Percentiles rank a stretch among this genome's conserved stretches.
Evolutionary conservation across 2,113 vertebrate genomes (phyloP).

Genomic region (Tragelaphus scriptus): DNA sequence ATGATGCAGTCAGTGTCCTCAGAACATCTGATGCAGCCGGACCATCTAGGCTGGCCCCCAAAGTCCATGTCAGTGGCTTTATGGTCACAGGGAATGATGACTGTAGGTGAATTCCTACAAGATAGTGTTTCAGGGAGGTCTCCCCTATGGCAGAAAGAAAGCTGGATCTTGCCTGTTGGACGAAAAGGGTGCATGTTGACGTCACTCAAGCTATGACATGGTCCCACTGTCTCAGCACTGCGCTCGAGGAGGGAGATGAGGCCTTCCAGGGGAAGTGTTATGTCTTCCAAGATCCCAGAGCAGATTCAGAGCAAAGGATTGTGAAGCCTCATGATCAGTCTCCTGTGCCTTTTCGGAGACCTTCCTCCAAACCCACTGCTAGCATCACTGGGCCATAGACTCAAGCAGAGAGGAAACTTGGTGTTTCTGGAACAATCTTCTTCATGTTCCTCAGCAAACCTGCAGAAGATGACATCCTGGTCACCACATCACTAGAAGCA

Average conservation of each 20-base stretch:
- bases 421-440: background rate
- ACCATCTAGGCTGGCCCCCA: slow-evolving; percentile 62
- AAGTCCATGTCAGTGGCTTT: slow-evolving; percentile 59
- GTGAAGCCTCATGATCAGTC: background rate
- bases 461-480: background rate
- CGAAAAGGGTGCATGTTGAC: slow-evolving; percentile 23
- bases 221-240: slow-evolving; percentile 50
- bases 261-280: slow-evolving; percentile 60
- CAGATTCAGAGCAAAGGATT: background rate
- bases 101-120: slow-evolving; percentile 60
- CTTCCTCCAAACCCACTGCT: background rate
- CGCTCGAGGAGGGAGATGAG: background rate
- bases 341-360: background rate
- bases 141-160: slow-evolving; percentile 12
- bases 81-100: background rate
- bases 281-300: slow-evolving; percentile 29
- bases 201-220: slow-evolving; percentile 59
- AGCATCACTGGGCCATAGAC: background rate
- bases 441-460: background rate
- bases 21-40: slow-evolving; percentile 87
- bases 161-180: slow-evolving; percentile 63
- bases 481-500: background rate
- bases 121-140: slow-evolving; percentile 61
- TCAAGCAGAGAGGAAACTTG: background rate
- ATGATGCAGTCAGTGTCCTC: slow-evolving; percentile 61